These are phyloP conservation scores for Siphlonurus alternatus DNA, from an alignment of 2,888 invertebrate species.

Conservation along the genomic window DNA sequence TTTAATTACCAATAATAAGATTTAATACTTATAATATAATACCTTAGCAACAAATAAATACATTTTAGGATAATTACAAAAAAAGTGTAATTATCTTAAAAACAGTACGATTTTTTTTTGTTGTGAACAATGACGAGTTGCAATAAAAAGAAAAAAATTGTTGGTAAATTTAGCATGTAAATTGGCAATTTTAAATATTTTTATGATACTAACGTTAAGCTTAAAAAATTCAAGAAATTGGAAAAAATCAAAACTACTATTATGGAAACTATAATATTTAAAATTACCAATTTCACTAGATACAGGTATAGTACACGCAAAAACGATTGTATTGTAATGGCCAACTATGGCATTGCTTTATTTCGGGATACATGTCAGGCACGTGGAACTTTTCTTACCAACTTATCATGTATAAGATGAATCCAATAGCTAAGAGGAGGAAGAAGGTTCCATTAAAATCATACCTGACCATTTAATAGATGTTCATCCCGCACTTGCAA, in stretches of 20 bases:
- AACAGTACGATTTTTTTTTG: background rate
- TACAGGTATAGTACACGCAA: background rate
- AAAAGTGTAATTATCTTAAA: background rate
- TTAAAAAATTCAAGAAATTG: too few species aligned
- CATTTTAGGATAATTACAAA: background rate
- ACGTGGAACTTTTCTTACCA: background rate
- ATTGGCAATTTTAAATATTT: background rate
- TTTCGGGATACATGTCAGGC: background rate
- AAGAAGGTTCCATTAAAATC: background rate
- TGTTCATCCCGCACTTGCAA: background rate
- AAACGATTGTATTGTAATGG: background rate
- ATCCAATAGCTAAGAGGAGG: background rate
- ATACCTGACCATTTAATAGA: background rate
- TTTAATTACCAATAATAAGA: background rate
- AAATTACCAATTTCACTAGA: background rate
- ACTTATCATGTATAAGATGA: background rate
- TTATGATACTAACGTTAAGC: too few species aligned
- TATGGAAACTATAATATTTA: too few species aligned
- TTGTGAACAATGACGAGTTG: background rate
- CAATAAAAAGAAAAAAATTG: background rate
- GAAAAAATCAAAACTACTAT: too few species aligned
- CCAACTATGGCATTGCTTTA: background rate
- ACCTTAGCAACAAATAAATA: background rate
- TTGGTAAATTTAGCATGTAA: background rate
- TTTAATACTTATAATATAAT: background rate